Evolutionary conservation across 1,140 invertebrate genomes (phyloP).

Genomic region (Anoplophora glabripennis): DNA sequence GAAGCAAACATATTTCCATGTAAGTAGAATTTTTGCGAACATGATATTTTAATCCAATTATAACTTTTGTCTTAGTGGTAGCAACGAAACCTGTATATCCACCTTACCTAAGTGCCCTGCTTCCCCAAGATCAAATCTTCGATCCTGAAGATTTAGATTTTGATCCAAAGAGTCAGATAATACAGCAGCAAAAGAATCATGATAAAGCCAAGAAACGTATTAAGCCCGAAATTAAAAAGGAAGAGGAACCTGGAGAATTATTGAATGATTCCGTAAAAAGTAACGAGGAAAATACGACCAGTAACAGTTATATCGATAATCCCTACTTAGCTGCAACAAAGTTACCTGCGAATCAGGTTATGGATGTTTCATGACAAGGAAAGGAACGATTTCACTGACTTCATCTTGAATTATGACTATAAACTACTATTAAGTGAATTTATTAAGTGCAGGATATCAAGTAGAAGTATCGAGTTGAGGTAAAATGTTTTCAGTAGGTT

Average conservation of each 20-base stretch:
- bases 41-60: constrained; percentile 12
- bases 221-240: constrained; percentile 41
- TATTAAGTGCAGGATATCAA: no score
- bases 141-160: constrained; percentile 88
- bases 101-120: constrained; percentile 79
- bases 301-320: constrained; percentile 75
- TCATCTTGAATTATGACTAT: no score
- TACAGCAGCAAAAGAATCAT: constrained; percentile 49
- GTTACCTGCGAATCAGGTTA: constrained; percentile 55
- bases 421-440: no score
- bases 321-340: constrained; percentile 82
- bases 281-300: constrained; percentile 50
- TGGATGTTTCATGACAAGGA: constrained; percentile 18
- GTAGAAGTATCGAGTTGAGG: no score
- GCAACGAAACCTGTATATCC: constrained; percentile 79
- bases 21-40: constrained; percentile 53
- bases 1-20: constrained; percentile 82
- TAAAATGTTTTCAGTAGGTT: no score
- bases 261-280: constrained; percentile 29
- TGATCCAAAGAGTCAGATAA: constrained; percentile 64
- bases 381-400: no score
- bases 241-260: constrained; percentile 48
- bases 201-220: constrained; percentile 46
- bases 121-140: constrained; percentile 93
- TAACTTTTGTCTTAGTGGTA: constrained; percentile 69